Evolutionary conservation across 2,888 invertebrate species (phyloP).

Genomic region (Agrilus mali): DNA sequence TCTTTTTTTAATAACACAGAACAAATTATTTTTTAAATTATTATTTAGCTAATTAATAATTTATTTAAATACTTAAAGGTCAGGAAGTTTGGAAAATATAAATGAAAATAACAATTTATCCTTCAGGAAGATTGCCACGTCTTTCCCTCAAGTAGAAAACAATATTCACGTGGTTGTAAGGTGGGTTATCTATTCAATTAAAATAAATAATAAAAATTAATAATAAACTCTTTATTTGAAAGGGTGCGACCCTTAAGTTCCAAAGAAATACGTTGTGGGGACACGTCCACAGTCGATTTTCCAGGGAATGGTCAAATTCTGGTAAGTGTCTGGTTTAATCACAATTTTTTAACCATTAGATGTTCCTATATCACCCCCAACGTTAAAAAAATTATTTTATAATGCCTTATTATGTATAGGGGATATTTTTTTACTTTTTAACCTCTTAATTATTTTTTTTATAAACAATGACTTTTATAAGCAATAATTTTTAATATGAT

Average conservation of each 20-base stretch:
- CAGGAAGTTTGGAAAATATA: constrained; percentile 36
- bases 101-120: constrained; percentile 31
- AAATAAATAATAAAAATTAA: not conserved
- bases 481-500: too few relatives aligned
- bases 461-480: too few relatives aligned
- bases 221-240: constrained; percentile 6
- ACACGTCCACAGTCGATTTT: constrained; percentile 63
- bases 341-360: too few relatives aligned
- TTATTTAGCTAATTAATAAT: too few relatives aligned
- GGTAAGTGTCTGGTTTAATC: constrained; percentile 17
- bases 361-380: too few relatives aligned
- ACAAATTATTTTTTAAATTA: too few relatives aligned
- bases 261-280: constrained; percentile 57
- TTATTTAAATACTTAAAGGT: constrained; percentile 22
- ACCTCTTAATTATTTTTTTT: too few relatives aligned
- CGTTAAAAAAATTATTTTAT: too few relatives aligned
- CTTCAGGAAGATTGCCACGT: constrained; percentile 32
- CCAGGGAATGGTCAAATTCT: constrained; percentile 83
- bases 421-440: too few relatives aligned
- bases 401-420: too few relatives aligned
- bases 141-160: constrained; percentile 51
- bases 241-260: constrained; percentile 74
- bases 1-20: too few relatives aligned
- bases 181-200: constrained; percentile 36
- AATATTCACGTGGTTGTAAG: constrained; percentile 83